Base-by-base conservation (phyloP, 2,113 vertebrate species). In the Phrynocephalus versicolor region DNA sequence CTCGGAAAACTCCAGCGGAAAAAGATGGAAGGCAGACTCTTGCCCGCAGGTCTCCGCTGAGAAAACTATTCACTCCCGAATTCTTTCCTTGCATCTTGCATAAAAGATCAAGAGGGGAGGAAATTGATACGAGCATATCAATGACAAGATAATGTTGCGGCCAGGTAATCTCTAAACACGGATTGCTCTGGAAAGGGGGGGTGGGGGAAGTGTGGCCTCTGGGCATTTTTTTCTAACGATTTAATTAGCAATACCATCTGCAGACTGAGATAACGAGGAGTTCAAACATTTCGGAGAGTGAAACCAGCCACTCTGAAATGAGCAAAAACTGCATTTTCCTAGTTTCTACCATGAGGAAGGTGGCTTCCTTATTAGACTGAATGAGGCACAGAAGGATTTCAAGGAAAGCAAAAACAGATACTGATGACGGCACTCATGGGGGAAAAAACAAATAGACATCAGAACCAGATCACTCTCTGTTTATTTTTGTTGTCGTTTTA, bases 21-120 rank as follows among this genome's bases (percentile, higher is more conserved):
- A 85, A 86, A 87, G 35, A 30, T n/a, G 15, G 1, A 78, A 84
- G 39, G 19, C 3, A 15, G 58, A 58, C 35, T 51, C 76, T 79
- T 76, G 37, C 82, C 85, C 88, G 82, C 88, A 85, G 1, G 18
- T 91, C 76, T 79, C 73, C 83, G 70, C 79, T 90, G 82, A 91
- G 85, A 78, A 84, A 69, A 14, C 30, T 18, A 33, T n/a, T 67
- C 35, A 62, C 33, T 79, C 79, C 82, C 78, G 82, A 88, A 76
- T 15, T 27, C 1, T 30, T 83, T 70, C 57, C 37, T 23, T 83
- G 57, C 71, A 0, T 0, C 37, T 86, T 60, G 12, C 10, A 51
- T 69, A 39, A 45, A 84, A 85, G 77, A 35, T 87, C 58, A 78
- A 0, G 0, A 30, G 73, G 35, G 0, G 0, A 79, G 6, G 21